phyloP scores from a whole-genome alignment of 2,797 vertebrate species.

The Bucorvus abyssinicus region DNA sequence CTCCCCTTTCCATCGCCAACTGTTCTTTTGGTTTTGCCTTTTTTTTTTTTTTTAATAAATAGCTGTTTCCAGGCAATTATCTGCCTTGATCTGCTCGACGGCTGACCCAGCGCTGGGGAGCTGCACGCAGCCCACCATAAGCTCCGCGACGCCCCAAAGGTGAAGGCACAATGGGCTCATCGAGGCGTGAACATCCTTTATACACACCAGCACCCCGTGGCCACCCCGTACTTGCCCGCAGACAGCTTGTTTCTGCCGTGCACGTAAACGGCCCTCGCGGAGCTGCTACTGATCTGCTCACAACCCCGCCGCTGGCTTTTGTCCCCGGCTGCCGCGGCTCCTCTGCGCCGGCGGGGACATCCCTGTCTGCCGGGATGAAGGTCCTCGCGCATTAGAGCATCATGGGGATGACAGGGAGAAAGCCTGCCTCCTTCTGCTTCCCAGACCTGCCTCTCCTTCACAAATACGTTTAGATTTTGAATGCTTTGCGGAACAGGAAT shows the following conservation, averaged over 20 bases:
- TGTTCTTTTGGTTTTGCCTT: not conserved
- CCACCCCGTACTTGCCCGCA: not conserved
- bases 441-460: not conserved
- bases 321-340: not conserved
- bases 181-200: not conserved
- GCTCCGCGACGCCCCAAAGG: not conserved
- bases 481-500: not conserved
- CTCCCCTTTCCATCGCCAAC: not conserved
- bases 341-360: fast-evolving
- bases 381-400: not conserved
- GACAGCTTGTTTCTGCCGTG: not conserved
- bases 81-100: not conserved
- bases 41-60: not conserved
- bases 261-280: not conserved
- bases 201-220: fast-evolving
- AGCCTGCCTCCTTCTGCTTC: not conserved
- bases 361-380: not conserved
- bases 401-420: fast-evolving
- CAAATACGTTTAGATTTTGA: fast-evolving
- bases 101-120: not conserved
- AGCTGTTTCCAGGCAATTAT: not conserved
- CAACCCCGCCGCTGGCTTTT: not conserved
- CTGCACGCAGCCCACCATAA: not conserved
- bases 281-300: not conserved
- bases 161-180: not conserved